Percentiles rank a stretch among this genome's conserved stretches.
phyloP scores from a whole-genome alignment of 2,888 invertebrate genomes.

The Anaspis maculata region DNA sequence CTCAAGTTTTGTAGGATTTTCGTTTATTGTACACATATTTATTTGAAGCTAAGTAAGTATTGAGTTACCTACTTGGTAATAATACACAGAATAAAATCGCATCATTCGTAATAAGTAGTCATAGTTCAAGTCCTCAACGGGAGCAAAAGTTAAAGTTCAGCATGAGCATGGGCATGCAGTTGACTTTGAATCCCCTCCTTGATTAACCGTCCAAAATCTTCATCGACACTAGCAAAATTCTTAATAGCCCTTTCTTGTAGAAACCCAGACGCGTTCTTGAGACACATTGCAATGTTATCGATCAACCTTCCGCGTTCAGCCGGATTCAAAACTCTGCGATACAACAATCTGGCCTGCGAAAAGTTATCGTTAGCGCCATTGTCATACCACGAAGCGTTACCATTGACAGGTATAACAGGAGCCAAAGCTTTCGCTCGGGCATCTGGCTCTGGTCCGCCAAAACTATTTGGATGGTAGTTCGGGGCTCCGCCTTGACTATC shows the following conservation, averaged over 20 bases:
- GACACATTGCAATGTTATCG: conserved; percentile 69
- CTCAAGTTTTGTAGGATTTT: too few relatives aligned
- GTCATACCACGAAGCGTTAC: conserved; percentile 73
- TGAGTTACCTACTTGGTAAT: too few relatives aligned
- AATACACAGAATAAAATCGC: too few relatives aligned
- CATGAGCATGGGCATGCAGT: conserved; percentile 13
- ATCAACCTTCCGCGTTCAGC: conserved; percentile 64
- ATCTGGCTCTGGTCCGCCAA: conserved; percentile 74
- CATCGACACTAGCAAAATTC: conserved; percentile 72
- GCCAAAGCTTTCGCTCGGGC: conserved; percentile 53
- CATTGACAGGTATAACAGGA: conserved; percentile 52
- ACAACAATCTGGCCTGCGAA: conserved; percentile 76
- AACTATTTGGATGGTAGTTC: conserved; percentile 96
- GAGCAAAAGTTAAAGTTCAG: conserved; percentile 24
- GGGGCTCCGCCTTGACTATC: conserved; percentile 84
- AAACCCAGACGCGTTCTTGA: conserved; percentile 71
- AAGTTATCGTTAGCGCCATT: conserved; percentile 85
- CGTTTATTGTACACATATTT: too few relatives aligned
- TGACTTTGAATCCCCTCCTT: conserved; percentile 40
- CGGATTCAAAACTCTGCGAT: conserved; percentile 73
- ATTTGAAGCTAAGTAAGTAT: too few relatives aligned
- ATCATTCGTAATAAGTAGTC: too few relatives aligned
- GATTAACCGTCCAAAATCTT: conserved; percentile 67
- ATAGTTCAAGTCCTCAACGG: too few relatives aligned
- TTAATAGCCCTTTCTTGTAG: conserved; percentile 82